Evolutionary conservation across 1,140 invertebrate genomes (phyloP), one percentile per base, ranked within the genome.

Genomic region (Drosophila repletoides): DNA sequence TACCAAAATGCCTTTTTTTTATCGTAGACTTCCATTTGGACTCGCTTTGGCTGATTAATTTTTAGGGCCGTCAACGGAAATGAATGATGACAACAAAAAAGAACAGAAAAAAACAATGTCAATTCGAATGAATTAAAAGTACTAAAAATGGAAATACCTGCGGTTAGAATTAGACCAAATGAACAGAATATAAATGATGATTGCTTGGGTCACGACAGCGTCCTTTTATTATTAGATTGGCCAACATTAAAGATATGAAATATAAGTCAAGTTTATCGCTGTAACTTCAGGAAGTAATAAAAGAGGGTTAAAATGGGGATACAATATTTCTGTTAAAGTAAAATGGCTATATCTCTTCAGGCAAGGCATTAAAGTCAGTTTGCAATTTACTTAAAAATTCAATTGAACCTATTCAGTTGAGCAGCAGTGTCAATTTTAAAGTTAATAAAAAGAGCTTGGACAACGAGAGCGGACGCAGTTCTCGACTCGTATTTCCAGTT

Each of bases 111-210:
- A 17, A 14, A 14, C 21, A 12, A 49, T 33, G 15, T 21, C 19
- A 14, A 34, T 49, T 19, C n/a, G 12, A 55, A 29, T 41, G 9
- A 55, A 56, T 4, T 55, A 10, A 55, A 43, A 14, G 1, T 41
- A 41, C 26, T 12, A 41, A 5, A 21, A 55, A 53, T 40, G 14
- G n/a, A 10, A 28, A 28, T 31, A 12, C 6, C 28, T 12, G 6
- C 33, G 15, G 29, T 7, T 17, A 6, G 12, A 41, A 55, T 58
- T 58, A 22, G 26, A 34, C 17, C 19, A 45, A 33, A 9, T 31
- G 17, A 14, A 34, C 38, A 3, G 5, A 12, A 14, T 3, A 41
- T 14, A 22, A 51, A 51, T 43, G 24, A 53, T 26, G 17, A 38
- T 53, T 7, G 36, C 19, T n/a, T 7, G 17, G 17, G 17, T 33